phyloP scores from a whole-genome alignment of 2,113 vertebrate species.

The Pterocles gutturalis region DNA sequence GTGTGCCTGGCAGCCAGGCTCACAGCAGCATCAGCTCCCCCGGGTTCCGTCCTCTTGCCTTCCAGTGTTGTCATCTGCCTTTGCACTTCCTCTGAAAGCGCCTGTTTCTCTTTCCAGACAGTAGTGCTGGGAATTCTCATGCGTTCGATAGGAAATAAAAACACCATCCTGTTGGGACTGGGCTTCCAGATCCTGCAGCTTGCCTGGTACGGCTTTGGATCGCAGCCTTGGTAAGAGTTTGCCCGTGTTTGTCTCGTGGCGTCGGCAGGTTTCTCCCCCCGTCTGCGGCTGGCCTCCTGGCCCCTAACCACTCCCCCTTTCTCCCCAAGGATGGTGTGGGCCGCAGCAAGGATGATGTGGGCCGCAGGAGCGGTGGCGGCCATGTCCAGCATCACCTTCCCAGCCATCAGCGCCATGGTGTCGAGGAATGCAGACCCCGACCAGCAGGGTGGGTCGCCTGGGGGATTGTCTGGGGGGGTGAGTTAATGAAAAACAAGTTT shows the following conservation, averaged over 20 bases:
- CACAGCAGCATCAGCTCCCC: not conserved
- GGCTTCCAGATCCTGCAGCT: constrained; percentile 94
- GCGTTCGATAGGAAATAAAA: constrained; percentile 93
- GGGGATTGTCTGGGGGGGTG: not conserved
- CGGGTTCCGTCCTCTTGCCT: not conserved
- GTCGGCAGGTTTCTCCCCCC: not conserved
- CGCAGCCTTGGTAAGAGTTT: constrained; percentile 90
- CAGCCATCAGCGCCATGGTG: constrained; percentile 89
- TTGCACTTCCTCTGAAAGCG: not conserved
- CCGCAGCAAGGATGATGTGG: constrained; percentile 95
- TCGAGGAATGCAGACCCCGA: constrained; percentile 90
- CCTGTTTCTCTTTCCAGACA: constrained; percentile 76
- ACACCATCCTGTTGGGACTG: constrained; percentile 89
- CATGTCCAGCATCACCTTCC: constrained; percentile 93
- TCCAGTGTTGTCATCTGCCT: not conserved
- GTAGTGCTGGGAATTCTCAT: constrained; percentile 90
- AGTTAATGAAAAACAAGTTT: not conserved
- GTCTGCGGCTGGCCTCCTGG: not conserved
- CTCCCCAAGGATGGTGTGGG: constrained; percentile 91
- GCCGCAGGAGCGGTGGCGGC: constrained; percentile 90
- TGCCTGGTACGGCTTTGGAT: constrained; percentile 92
- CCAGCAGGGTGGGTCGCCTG: constrained; percentile 82
- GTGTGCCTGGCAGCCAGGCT: fast-evolving
- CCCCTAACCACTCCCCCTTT: not conserved
- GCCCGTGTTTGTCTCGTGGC: fast-evolving